These are phyloP conservation scores for Antedon mediterranea DNA, from an alignment of 53 echinoderm and acorn worm species.

Conservation along the genomic window DNA sequence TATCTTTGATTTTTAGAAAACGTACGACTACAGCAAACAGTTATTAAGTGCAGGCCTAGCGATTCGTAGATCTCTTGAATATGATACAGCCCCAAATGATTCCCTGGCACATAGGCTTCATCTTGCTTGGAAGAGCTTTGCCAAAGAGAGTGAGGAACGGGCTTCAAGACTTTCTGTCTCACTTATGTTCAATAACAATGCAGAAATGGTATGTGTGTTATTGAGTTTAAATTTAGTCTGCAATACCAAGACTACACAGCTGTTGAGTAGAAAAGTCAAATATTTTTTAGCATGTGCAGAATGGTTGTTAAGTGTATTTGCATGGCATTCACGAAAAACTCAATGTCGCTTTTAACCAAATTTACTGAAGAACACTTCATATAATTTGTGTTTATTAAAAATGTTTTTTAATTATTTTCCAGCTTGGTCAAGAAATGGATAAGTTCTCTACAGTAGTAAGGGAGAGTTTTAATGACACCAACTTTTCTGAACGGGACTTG, in stretches of 20 bases:
- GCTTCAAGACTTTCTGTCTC: slow-evolving; percentile 86
- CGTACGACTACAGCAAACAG: slow-evolving; percentile 79
- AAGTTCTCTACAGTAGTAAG: not conserved
- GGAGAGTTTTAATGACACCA: not conserved
- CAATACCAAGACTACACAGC: too few species aligned
- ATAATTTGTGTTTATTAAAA: not conserved
- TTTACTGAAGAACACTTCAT: too few species aligned
- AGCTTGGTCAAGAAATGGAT: not conserved
- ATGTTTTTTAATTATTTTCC: not conserved
- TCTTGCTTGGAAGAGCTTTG: slow-evolving; percentile 77
- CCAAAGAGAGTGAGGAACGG: slow-evolving; percentile 58
- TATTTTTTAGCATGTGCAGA: too few species aligned
- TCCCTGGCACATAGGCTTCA: slow-evolving; percentile 66
- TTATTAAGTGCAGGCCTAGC: slow-evolving; percentile 68
- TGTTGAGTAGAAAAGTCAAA: too few species aligned
- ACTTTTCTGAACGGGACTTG: not conserved
- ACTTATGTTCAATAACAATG: slow-evolving; percentile 75
- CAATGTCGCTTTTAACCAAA: too few species aligned
- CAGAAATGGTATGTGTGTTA: slow-evolving; percentile 66
- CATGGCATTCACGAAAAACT: too few species aligned
- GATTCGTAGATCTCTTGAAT: slow-evolving; percentile 60
- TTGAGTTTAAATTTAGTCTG: too few species aligned
- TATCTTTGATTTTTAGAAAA: slow-evolving; percentile 39
- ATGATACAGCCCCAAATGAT: slow-evolving; percentile 72
- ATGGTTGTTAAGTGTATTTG: too few species aligned